These are phyloP conservation scores for Glossophaga mutica DNA, from an alignment of 2,797 vertebrate genomes.

Conservation along the genomic window DNA sequence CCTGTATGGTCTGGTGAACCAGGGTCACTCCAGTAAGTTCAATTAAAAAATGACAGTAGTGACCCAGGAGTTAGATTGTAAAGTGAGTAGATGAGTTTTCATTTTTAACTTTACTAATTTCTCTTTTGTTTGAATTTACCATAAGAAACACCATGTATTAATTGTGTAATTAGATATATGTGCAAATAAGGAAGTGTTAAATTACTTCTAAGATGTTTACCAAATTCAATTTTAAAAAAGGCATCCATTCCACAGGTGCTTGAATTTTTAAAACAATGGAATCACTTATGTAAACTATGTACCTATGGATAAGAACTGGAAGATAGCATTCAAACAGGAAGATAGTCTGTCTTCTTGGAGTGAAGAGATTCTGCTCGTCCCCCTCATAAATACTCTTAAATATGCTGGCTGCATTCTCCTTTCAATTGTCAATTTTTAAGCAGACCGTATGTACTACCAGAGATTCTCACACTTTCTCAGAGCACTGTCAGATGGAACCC, in stretches of 20 bases:
- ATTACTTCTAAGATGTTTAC: neutral
- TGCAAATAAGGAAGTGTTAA: constrained; percentile 15
- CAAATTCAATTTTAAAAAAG: neutral
- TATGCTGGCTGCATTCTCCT: neutral
- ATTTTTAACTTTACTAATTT: neutral
- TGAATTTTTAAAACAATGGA: constrained; percentile 27
- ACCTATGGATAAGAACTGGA: neutral
- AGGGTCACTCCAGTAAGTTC: neutral
- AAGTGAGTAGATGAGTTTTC: neutral
- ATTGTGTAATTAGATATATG: neutral
- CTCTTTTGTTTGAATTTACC: neutral
- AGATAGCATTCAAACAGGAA: neutral
- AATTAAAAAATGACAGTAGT: neutral
- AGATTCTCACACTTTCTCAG: neutral
- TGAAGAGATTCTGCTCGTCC: neutral
- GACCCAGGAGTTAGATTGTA: neutral
- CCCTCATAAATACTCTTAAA: neutral
- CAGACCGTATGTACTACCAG: neutral
- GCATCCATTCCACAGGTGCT: neutral
- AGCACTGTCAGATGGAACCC: neutral
- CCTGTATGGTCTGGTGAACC: neutral
- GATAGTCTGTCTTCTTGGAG: neutral
- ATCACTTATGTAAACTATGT: neutral
- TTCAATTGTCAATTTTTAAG: neutral
- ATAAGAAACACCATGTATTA: neutral